Evolutionary conservation across 2,888 invertebrate genomes (phyloP).

Genomic region (Eurois occulta): DNA sequence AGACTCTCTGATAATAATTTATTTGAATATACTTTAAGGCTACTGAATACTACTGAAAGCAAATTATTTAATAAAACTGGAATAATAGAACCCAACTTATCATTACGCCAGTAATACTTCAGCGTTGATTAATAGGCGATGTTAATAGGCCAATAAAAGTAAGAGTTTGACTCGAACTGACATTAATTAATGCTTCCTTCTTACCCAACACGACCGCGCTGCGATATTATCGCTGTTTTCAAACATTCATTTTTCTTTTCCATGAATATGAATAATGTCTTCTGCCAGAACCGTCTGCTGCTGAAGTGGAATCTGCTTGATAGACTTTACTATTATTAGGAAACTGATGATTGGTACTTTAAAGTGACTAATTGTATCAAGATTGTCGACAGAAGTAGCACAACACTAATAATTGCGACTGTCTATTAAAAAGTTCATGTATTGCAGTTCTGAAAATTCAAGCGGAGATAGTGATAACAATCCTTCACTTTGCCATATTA

Average conservation of each 20-base stretch:
- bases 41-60: background rate
- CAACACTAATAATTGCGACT: background rate
- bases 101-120: constrained; percentile 46
- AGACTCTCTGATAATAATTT: background rate
- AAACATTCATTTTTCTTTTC: constrained; percentile 43
- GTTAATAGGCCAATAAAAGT: constrained; percentile 61
- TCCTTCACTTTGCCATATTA: too few relatives aligned
- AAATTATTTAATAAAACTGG: constrained; percentile 25
- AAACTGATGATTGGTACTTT: background rate
- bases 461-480: background rate
- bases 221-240: constrained; percentile 53
- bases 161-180: constrained; percentile 53
- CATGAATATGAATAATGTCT: constrained; percentile 36
- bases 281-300: constrained; percentile 12
- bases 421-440: background rate
- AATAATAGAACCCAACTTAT: constrained; percentile 32
- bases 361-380: background rate
- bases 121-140: constrained; percentile 53
- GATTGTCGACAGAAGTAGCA: constrained; percentile 1
- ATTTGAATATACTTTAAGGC: background rate
- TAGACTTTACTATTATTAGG: constrained; percentile 1
- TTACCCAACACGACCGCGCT: constrained; percentile 48
- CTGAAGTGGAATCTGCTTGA: constrained; percentile 14
- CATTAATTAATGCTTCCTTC: constrained; percentile 58
- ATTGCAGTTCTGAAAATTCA: background rate